Evolutionary conservation across 2,888 invertebrate species (phyloP).

Genomic region (Thumatha senex): DNA sequence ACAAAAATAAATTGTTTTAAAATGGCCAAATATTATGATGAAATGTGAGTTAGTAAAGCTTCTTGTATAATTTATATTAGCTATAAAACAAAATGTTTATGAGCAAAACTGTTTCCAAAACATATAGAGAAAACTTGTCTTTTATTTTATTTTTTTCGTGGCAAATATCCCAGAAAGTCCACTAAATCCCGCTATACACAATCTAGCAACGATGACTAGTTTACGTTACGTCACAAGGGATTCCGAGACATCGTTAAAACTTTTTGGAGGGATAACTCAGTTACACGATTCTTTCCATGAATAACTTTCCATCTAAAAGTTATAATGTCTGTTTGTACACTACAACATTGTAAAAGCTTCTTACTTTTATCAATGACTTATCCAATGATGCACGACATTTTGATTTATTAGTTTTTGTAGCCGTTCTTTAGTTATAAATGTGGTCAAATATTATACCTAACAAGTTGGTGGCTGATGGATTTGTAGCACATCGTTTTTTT

Average conservation of each 20-base stretch:
- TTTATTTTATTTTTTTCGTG: background rate
- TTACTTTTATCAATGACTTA: background rate
- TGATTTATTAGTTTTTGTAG: conserved; percentile 7
- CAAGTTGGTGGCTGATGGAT: too few species aligned
- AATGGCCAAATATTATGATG: too few species aligned
- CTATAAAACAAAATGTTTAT: background rate
- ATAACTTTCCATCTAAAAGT: conserved; percentile 45
- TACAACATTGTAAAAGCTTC: conserved; percentile 27
- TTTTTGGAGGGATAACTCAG: conserved; percentile 55
- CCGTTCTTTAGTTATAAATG: too few species aligned
- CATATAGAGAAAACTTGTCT: background rate
- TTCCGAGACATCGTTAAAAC: conserved; percentile 62
- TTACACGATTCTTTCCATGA: conserved; percentile 49
- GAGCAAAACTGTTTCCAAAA: conserved; percentile 1
- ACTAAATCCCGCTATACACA: conserved; percentile 20
- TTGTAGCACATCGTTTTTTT: too few species aligned
- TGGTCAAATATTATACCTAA: too few species aligned
- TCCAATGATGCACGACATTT: background rate
- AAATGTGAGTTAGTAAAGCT: too few species aligned
- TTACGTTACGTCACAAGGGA: conserved; percentile 27
- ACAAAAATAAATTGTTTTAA: too few species aligned
- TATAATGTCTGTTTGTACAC: conserved; percentile 47
- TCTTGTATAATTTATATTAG: too few species aligned
- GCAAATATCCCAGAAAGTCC: conserved; percentile 9
- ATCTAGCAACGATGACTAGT: conserved; percentile 25